Evolutionary conservation across 2,113 vertebrate species (phyloP).

Genomic region (Hystrix cristata): DNA sequence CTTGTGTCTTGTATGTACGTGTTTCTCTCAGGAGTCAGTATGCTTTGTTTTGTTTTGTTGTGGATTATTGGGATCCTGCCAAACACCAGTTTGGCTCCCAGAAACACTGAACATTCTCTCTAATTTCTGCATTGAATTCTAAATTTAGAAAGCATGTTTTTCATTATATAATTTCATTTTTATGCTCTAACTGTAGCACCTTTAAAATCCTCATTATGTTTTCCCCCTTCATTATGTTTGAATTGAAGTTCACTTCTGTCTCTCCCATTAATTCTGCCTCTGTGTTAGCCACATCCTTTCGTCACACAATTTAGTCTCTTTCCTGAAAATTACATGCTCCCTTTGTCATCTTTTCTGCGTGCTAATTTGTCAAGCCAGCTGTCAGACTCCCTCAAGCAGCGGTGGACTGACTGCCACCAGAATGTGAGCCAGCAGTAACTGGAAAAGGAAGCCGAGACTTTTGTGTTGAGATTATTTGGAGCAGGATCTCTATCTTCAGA

Average conservation of each 20-base stretch:
- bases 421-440: neutral
- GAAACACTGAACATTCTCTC: neutral
- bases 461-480: neutral
- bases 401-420: neutral
- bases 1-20: neutral
- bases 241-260: neutral
- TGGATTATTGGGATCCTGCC: neutral
- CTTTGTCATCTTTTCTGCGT: neutral
- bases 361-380: neutral
- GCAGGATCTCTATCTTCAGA: neutral
- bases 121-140: neutral
- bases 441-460: neutral
- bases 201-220: conserved; percentile 47
- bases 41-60: neutral
- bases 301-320: conserved; percentile 14
- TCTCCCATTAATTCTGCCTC: conserved; percentile 26
- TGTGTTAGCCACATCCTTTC: neutral
- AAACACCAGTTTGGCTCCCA: conserved; percentile 24
- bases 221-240: neutral
- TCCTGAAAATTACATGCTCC: neutral
- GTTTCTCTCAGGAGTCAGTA: conserved; percentile 15
- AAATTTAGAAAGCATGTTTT: conserved; percentile 53
- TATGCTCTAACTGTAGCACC: conserved; percentile 28
- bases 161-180: conserved; percentile 58
- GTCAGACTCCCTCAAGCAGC: neutral